phyloP scores from a whole-genome alignment of 2,113 vertebrate genomes.

The Amphiprion percula region DNA sequence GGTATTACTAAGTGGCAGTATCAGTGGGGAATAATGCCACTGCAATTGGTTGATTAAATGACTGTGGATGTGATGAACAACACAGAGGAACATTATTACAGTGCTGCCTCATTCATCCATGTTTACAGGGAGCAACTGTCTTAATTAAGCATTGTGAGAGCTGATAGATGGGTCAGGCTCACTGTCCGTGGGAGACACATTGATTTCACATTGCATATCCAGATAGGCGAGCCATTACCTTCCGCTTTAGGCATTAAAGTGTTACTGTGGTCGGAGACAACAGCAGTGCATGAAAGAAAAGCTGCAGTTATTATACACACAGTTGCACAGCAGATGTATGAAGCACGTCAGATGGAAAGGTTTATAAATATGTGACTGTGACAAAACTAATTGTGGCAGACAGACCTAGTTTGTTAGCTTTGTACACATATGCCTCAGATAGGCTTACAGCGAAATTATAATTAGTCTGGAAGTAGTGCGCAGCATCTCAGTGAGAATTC shows the following conservation, averaged over 20 bases:
- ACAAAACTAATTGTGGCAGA: conserved; percentile 71
- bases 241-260: conserved; percentile 45
- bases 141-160: conserved; percentile 72
- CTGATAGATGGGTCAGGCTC: conserved; percentile 65
- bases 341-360: conserved; percentile 15
- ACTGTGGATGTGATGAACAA: conserved; percentile 54
- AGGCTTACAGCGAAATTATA: conserved; percentile 85
- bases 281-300: conserved; percentile 17
- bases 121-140: conserved; percentile 67
- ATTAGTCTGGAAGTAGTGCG: conserved; percentile 80
- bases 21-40: conserved; percentile 55
- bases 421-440: conserved; percentile 79
- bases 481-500: conserved; percentile 78
- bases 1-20: conserved; percentile 57
- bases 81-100: conserved; percentile 48
- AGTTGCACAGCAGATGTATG: conserved; percentile 12
- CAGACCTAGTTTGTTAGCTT: conserved; percentile 77
- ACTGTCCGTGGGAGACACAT: conserved; percentile 66
- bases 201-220: conserved; percentile 76
- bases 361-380: conserved; percentile 61
- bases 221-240: conserved; percentile 56
- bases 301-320: conserved; percentile 4
- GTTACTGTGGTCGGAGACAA: conserved; percentile 17
- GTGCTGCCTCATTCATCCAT: conserved; percentile 53
- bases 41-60: conserved; percentile 66